Base-by-base conservation (phyloP, 2,797 vertebrate species). In the Smutsia gigantea region DNA sequence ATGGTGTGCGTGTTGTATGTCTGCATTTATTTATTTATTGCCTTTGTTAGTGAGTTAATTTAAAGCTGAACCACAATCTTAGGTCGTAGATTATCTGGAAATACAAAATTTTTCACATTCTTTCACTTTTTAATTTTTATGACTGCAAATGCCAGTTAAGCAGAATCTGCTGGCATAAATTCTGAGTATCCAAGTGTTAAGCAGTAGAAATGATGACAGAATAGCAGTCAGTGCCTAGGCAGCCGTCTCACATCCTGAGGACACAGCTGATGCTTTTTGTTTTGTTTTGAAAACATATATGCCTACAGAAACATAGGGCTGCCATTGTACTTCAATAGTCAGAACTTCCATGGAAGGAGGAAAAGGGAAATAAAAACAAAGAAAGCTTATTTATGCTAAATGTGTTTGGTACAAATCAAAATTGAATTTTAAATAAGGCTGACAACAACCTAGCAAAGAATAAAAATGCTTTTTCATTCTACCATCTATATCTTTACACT, bases 81-180 rank as follows among this genome's bases (percentile, higher is more conserved):
- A 57, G 7, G 4, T 94, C 5, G 87, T 92, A 87, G 8, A 9
- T 77, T 64, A 49, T 51, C n/a, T 57, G 53, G 61, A 37, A 23
- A 59, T 74, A 27, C 2, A 74, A 57, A 92, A n/a, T 27, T 72
- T 87, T 51, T 68, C 12, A n/a, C 3, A 34, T 66, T 90, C 9
- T 86, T 74, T 69, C 3, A 34, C 46, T 59, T 90, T 93, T 84
- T 81, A n/a, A 94, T 64, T 46, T 90, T 86, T 84, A n/a, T 57
- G 39, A 81, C 4, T 84, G 4, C 9, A 18, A 39, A 31, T 94
- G 63, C 42, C 51, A 92, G 17, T 77, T 90, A 64, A 89, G 81
- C 10, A 68, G 63, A 95, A 66, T 85, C 10, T 92, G 29, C 3
- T 57, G 27, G 27, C 53, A 39, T 88, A 21, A 46, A 69, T 7